Evolutionary conservation across 1,140 invertebrate genomes (phyloP).

Genomic region (Drosophila nigromelanica): DNA sequence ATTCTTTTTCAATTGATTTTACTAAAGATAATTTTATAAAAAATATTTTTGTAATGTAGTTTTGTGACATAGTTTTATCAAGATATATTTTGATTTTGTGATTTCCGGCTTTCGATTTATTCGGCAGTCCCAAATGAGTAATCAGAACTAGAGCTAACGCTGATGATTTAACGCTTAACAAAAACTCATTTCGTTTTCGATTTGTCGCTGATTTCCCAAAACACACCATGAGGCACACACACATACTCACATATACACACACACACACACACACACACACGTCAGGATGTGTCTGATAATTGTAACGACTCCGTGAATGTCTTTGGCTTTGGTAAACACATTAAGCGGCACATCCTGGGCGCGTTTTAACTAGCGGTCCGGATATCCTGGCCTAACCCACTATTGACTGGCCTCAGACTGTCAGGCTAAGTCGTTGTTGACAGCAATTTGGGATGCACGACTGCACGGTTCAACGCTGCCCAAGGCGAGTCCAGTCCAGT

Average conservation of each 20-base stretch:
- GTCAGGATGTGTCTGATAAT: conserved; percentile 43
- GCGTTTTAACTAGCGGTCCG: conserved; percentile 36
- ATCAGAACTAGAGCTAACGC: conserved; percentile 38
- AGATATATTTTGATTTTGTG: conserved; percentile 11
- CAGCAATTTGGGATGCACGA: conserved; percentile 78
- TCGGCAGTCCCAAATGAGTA: conserved; percentile 60
- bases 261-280: conserved; percentile 18
- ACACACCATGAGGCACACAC: conserved; percentile 43
- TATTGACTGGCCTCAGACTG: conserved; percentile 27
- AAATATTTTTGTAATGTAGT: too few relatives aligned
- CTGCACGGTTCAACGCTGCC: conserved; percentile 62
- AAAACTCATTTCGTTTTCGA: conserved; percentile 67
- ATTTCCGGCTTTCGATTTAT: background rate
- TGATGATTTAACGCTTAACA: conserved; percentile 42
- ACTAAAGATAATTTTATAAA: too few relatives aligned
- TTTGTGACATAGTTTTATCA: too few relatives aligned
- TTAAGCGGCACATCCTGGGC: conserved; percentile 70
- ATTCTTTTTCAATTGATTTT: too few relatives aligned
- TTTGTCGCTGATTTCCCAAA: conserved; percentile 75
- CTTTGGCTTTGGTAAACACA: conserved; percentile 63
- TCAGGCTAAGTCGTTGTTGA: conserved; percentile 47
- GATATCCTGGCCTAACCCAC: conserved; percentile 44
- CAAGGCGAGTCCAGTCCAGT: conserved; percentile 1
- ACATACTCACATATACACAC: conserved; percentile 18
- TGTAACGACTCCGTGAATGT: conserved; percentile 52